Conservation (phyloP, 2,797 vertebrate genomes). For the Sciurus carolinensis region DNA sequence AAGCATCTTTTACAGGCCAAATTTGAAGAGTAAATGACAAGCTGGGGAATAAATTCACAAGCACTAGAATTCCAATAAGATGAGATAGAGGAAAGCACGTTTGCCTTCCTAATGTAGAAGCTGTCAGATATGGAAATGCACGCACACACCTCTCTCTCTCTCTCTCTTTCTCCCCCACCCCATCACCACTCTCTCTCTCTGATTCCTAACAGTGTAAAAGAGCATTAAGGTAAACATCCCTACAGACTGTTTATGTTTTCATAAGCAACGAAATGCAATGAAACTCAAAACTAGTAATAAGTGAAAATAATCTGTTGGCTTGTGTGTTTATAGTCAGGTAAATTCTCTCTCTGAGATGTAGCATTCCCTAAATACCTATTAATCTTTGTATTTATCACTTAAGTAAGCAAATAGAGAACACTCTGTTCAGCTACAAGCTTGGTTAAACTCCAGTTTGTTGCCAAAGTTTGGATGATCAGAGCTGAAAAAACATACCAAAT, state of each 20-base stretch:
- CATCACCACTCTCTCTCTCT: too few species aligned
- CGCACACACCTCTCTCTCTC: too few species aligned
- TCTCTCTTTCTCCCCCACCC: too few species aligned
- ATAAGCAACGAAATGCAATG: slow-evolving; percentile 29
- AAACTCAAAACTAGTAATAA: slow-evolving; percentile 61
- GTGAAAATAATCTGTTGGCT: slow-evolving; percentile 59
- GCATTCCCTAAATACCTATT: slow-evolving; percentile 71
- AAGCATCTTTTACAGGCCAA: slow-evolving; percentile 37
- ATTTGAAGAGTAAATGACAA: slow-evolving; percentile 20
- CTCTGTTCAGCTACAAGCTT: slow-evolving; percentile 34
- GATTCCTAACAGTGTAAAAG: not conserved
- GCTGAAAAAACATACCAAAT: slow-evolving; percentile 44
- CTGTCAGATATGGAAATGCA: not conserved
- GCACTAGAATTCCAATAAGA: slow-evolving; percentile 61
- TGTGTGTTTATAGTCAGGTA: slow-evolving; percentile 44
- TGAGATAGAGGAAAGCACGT: slow-evolving; percentile 18
- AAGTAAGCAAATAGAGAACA: slow-evolving; percentile 67
- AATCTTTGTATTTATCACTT: slow-evolving; percentile 75
- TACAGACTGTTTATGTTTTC: slow-evolving; percentile 35
- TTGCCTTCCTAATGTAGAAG: slow-evolving; percentile 8
- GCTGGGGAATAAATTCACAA: not conserved
- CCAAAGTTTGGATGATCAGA: slow-evolving; percentile 56
- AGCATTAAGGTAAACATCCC: slow-evolving; percentile 51
- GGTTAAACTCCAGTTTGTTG: slow-evolving; percentile 27
- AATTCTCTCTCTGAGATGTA: not conserved